Conservation (phyloP, 1,140 invertebrate genomes). For the Aricia agestis region DNA sequence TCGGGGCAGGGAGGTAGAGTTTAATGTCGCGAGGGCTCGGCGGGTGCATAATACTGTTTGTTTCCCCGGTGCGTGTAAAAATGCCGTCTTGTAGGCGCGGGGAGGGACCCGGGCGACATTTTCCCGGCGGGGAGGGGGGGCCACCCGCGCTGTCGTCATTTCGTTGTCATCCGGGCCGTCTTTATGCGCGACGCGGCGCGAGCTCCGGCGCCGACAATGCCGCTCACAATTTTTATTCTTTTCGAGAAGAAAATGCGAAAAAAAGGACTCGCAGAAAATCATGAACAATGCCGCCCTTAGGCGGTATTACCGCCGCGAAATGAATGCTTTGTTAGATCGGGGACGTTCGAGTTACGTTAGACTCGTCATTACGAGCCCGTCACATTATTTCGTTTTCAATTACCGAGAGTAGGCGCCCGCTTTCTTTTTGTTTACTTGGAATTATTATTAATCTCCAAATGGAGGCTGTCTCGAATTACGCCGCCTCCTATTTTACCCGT, state of each 20-base stretch:
- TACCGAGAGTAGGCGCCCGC: conserved; percentile 41
- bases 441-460: conserved; percentile 8
- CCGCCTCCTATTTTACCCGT: background rate
- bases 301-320: conserved; percentile 73
- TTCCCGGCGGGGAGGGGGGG: conserved; percentile 55
- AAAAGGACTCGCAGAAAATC: conserved; percentile 58
- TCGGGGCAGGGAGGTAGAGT: conserved; percentile 29
- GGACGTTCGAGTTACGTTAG: conserved; percentile 70
- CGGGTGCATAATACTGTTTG: conserved; percentile 50
- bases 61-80: conserved; percentile 58
- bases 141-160: conserved; percentile 67
- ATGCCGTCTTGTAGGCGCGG: conserved; percentile 70
- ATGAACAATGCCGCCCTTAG: conserved; percentile 71
- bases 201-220: conserved; percentile 69
- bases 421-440: conserved; percentile 24
- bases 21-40: conserved; percentile 32
- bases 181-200: conserved; percentile 67
- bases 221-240: conserved; percentile 72
- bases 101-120: conserved; percentile 61
- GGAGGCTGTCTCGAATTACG: background rate
- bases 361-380: conserved; percentile 60
- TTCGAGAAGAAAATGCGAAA: conserved; percentile 65
- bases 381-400: conserved; percentile 55
- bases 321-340: conserved; percentile 72
- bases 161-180: conserved; percentile 70